Evolutionary conservation across 2,888 invertebrate genomes (phyloP).

Genomic region (Andrena praecox): DNA sequence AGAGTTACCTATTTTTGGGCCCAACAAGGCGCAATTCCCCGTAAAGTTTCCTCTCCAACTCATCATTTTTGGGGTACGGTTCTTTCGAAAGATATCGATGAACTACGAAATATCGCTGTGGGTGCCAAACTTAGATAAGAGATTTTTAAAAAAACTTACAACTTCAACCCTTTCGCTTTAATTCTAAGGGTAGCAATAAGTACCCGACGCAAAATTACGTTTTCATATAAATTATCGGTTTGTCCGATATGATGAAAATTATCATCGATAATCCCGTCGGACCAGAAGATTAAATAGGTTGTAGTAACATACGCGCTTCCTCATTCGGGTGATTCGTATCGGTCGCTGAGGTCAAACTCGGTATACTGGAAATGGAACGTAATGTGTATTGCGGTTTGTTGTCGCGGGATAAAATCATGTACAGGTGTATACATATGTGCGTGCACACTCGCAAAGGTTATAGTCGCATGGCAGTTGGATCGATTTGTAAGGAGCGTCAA

Average conservation of each 20-base stretch:
- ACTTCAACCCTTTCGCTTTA: too few species aligned
- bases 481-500: conserved; percentile 83
- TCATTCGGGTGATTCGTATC: conserved; percentile 54
- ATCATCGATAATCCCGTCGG: background rate
- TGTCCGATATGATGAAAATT: background rate
- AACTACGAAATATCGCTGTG: too few species aligned
- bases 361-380: conserved; percentile 57
- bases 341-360: conserved; percentile 47
- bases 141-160: too few species aligned
- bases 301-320: conserved; percentile 18
- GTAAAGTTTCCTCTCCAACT: too few species aligned
- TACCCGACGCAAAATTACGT: too few species aligned
- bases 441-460: conserved; percentile 50
- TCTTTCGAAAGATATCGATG: too few species aligned
- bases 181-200: too few species aligned
- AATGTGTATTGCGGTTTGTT: conserved; percentile 52
- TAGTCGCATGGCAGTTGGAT: conserved; percentile 76
- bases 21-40: too few species aligned
- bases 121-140: too few species aligned
- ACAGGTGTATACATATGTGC: background rate
- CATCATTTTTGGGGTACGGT: too few species aligned
- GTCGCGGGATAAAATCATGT: conserved; percentile 41
- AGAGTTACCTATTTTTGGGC: too few species aligned
- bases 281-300: conserved; percentile 29
- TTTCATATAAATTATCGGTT: too few species aligned